Percentiles rank a stretch among this genome's conserved stretches.
Conservation (phyloP, 2,888 invertebrate species). For the Malthinus flaveolus region DNA sequence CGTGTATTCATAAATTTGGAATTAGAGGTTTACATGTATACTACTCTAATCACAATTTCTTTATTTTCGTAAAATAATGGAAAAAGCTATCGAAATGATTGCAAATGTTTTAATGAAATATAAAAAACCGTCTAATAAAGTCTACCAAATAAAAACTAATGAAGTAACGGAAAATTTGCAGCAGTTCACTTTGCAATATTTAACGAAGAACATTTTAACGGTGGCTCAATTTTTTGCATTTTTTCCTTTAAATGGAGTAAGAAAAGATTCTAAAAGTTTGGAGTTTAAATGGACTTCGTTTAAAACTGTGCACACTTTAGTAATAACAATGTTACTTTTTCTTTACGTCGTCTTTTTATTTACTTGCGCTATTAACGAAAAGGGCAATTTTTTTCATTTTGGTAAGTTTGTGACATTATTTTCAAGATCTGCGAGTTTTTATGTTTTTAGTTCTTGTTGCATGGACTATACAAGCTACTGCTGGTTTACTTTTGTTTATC, state of each 20-base stretch:
- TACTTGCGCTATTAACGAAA: background rate
- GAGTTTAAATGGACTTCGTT: constrained; percentile 19
- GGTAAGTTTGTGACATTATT: constrained; percentile 10
- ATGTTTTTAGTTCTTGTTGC: constrained; percentile 18
- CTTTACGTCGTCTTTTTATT: constrained; percentile 5
- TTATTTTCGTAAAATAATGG: too few relatives aligned
- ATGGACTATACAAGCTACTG: constrained; percentile 22
- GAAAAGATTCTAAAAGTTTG: background rate
- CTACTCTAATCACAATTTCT: too few relatives aligned
- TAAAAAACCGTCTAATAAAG: background rate
- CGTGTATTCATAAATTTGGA: too few relatives aligned
- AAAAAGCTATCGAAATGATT: background rate
- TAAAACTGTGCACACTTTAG: constrained; percentile 11
- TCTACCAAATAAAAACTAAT: background rate
- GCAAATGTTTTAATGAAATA: background rate
- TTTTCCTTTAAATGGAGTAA: constrained; percentile 21
- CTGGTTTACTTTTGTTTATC: constrained; percentile 15
- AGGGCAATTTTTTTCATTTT: constrained; percentile 16
- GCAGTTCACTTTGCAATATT: constrained; percentile 6
- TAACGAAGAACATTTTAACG: constrained; percentile 10
- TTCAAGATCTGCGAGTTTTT: background rate
- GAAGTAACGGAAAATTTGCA: background rate
- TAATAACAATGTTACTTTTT: constrained; percentile 1
- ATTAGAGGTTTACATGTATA: too few relatives aligned
- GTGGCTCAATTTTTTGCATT: constrained; percentile 19